Base-by-base conservation (phyloP, 2,888 invertebrate species). In the Andrena camellia region DNA sequence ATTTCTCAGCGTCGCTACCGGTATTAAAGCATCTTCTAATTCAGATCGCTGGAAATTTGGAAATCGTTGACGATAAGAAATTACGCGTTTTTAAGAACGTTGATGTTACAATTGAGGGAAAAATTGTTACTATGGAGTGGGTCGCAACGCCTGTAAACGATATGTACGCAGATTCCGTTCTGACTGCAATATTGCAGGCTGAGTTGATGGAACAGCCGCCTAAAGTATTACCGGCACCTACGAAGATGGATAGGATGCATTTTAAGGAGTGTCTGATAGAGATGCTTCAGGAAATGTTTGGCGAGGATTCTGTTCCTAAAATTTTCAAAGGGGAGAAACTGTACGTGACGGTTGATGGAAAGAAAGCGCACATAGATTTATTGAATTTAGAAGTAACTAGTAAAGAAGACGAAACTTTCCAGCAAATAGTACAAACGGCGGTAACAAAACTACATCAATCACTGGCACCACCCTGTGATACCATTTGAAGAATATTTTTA, bases 161-260 rank as follows among this genome's bases (percentile, higher is more conserved):
- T 94, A 99, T 99, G 98, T 99, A 97, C 94, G 99, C 99, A 35
- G 99, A 99, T 95, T 97, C 99, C 35, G 97, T 99, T 35, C 95
- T 99, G 73, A 97, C 98, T 0, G 98, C 97, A 60, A 95, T 99
- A 54, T 95, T 99, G 89, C 97, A 98, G 93, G 98, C 98, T 0
- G 97, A 97, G 92, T 95, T 96, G 67, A 96, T 96, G 80, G 96
- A 96, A 69, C 95, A 95, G 0, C 95, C 95, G 35, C 95, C 96
- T 1, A 96, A 96, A 90, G 95, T 95, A 71, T 94, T 96, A 26
- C 94, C 96, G 0, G 95, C 96, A 0, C 95, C 96, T 50, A 95
- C 96, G 48, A 98, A 98, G 93, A 96, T 98, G 71, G 98, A 99
- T 94, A 95, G 97, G 60, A 97, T 97, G 95, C 99, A 99, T 94